Percentiles rank a stretch among this genome's conserved stretches.
Conservation (phyloP, 2,888 invertebrate genomes). For the Cryptocephalus moraei region DNA sequence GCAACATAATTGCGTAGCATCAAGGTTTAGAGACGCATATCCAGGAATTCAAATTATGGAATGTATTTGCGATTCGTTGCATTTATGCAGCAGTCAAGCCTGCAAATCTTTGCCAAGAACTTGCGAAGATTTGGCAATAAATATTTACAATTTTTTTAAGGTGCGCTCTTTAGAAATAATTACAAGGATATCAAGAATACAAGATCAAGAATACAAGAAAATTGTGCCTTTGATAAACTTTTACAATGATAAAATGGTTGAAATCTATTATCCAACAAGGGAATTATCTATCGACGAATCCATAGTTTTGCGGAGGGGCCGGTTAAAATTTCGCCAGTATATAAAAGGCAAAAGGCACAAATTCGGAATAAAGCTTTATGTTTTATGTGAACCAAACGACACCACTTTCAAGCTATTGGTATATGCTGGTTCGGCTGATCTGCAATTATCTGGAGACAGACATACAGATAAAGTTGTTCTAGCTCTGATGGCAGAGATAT, state of each 20-base stretch:
- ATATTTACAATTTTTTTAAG: constrained; percentile 20
- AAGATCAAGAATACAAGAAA: too few relatives aligned
- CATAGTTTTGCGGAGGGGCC: constrained; percentile 5
- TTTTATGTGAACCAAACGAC: background rate
- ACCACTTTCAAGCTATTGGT: constrained; percentile 2
- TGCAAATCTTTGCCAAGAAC: constrained; percentile 23
- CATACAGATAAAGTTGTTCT: constrained; percentile 3
- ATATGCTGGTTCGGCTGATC: constrained; percentile 2
- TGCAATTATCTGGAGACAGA: background rate
- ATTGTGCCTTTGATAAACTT: constrained; percentile 15
- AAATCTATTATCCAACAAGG: constrained; percentile 4
- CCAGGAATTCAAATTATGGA: constrained; percentile 16
- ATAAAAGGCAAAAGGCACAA: constrained; percentile 15
- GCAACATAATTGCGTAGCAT: constrained; percentile 22
- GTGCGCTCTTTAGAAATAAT: too few relatives aligned
- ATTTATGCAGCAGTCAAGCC: constrained; percentile 25
- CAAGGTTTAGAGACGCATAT: constrained; percentile 16
- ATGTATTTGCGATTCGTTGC: constrained; percentile 27
- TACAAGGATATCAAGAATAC: too few relatives aligned
- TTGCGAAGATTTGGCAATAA: constrained; percentile 24
- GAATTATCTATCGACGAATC: constrained; percentile 5
- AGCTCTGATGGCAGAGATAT: background rate
- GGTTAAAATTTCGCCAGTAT: constrained; percentile 21
- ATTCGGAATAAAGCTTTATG: constrained; percentile 2
- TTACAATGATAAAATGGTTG: constrained; percentile 3